Base-by-base conservation (phyloP, 2,113 vertebrate species). In the Bungarus multicinctus region DNA sequence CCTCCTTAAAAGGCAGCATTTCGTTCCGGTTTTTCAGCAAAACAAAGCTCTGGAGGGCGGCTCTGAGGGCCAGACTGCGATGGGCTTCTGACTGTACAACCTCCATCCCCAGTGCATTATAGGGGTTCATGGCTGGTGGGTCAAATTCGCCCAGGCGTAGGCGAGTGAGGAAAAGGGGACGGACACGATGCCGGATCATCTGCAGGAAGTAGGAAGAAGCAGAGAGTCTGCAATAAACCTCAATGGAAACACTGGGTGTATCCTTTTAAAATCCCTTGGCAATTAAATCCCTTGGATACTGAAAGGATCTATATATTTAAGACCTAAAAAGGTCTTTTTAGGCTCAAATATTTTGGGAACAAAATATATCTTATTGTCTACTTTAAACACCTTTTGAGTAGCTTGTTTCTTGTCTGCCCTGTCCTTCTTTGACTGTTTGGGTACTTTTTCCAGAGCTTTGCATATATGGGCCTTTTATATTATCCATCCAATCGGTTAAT, bases 131-230 rank as follows among this genome's bases (percentile, higher is more conserved):
- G 64, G 92, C 91, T 0, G 96, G 96, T 2, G 97, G 97, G 90
- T 97, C 97, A 0, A 97, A 97, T 93, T 97, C 97, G 57, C 97
- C 97, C 91, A 97, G 93, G 0, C 97, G 93, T 96, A 97, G 95
- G 53, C 97, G 95, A 0, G 97, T 97, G 92, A 96, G 96, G 93
- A 97, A 97, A 81, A 97, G 96, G 0, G 97, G 97, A 50, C 96
- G 95, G 52, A 97, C 89, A 0, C 97, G 94, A 45, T 95, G 96
- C 0, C 89, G 96, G 69, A 97, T 93, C 20, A 5, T 97, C 97
- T 97, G 90, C 0, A 0, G 81, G 85, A 57, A 93, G 20, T 50
- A 89, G 0, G 23, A 3, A 39, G 69, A 30, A 43, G 2, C 14
- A 55, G 4, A 39, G 30, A 10, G 25, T 60, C 60, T 69, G 14